Evolutionary conservation across 2,113 vertebrate species (phyloP), one percentile per base, ranked within the genome.

Genomic region (Polypterus bichir): DNA sequence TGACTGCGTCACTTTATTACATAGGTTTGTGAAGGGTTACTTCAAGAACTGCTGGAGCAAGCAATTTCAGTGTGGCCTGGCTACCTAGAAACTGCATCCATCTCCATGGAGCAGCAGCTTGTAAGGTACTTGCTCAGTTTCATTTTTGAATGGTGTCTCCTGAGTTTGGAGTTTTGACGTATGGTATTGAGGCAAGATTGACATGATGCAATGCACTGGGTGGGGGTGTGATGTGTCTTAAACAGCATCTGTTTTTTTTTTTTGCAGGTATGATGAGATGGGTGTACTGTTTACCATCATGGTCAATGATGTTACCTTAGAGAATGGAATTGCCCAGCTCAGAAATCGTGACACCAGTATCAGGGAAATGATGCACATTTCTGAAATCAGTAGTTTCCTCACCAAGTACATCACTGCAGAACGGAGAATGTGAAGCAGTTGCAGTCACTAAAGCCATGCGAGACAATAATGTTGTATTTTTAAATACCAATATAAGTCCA

Each of bases 201-300:
- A 10, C 10, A 10, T 52, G 51, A 10, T 52, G 27, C 27, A 27
- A 27, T 27, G 51, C 51, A 52, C 51, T 52, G 51, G 9, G 54
- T 52, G 51, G 9, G 54, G 27, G 5, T 68, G 4, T 67, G 51
- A n/a, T 5, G 9, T 65, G 46, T 27, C 2, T 69, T 6, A 4
- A 49, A 10, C n/a, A 56, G 54, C 54, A 27, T 10, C 54, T 27
- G 3, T 5, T 27, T 5, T 27, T 45, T 69, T 66, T 57, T 4
- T 59, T 44, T 57, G 52, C 69, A 98, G 95, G 71, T 98, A 97
- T 0, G 95, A 98, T 73, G 92, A 97, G 79, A 98, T 97, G 95
- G 89, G 93, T 1, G 74, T 98, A 73, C 86, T 93, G 52, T 97
- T 98, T 80, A 90, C 79, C 2, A 61, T 91, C 63, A 61, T 93